Evolutionary conservation across 2,113 vertebrate genomes (phyloP), one percentile per base, ranked within the genome.

Genomic region (Phyllostomus hastatus): DNA sequence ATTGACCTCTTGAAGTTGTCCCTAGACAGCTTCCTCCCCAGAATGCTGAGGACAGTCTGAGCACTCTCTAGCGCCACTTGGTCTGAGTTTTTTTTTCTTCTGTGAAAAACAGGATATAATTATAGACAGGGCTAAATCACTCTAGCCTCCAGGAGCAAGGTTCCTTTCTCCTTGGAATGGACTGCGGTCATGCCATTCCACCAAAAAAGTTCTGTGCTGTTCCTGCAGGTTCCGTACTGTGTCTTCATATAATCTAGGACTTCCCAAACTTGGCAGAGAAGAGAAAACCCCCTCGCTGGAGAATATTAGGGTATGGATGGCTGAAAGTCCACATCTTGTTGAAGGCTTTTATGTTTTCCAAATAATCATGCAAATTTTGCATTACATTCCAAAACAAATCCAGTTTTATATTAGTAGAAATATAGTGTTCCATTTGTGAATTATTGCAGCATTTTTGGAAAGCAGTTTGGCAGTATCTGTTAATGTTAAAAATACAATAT

Each of bases 391-490:
- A 28, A 95, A 70, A 75, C 66, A 38, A 31, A 48, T 70, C 17
- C 38, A 76, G 48, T 64, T 95, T 91, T 78, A 38, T 85, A 85
- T 85, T 80, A 81, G 59, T 78, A 48, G 89, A 88, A 67, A n/a
- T 64, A 57, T 24, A 38, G 4, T 83, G 20, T 69, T 85, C 7
- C 1, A 19, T 93, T 83, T 95, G n/a, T 73, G 48, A 93, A 69
- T 91, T 78, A 54, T 48, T 54, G 35, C 0, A 73, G 19, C 10
- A 50, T 70, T 89, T 91, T 79, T 64, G 52, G 57, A 76, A 92
- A 95, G 22, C 54, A 83, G 17, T 70, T 96, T 92, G 48, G 54
- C 69, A 80, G 2, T 90, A 43, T 70, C 41, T 82, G 46, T 90
- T 81, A 46, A 79, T n/a, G 41, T 61, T 70, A 80, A 91, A 82